Percentiles rank a stretch among this genome's conserved stretches.
These are phyloP conservation scores for Catostomus latipinnis DNA, from an alignment of 2,797 vertebrate species.

Conservation along the genomic window DNA sequence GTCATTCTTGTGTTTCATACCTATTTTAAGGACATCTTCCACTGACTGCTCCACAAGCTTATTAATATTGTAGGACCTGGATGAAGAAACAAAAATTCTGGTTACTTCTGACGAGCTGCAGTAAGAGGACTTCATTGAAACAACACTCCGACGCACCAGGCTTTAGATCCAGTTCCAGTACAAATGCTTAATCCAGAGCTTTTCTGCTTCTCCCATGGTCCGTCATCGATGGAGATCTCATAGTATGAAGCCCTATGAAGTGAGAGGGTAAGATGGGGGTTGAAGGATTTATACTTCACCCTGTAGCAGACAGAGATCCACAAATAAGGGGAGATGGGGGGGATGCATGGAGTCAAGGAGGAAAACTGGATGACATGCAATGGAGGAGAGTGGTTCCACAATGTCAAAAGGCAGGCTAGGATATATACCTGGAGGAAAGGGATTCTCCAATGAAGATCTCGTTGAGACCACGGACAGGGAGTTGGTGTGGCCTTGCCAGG, in stretches of 20 bases:
- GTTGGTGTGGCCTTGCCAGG: constrained; percentile 82
- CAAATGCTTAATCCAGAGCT: constrained; percentile 96
- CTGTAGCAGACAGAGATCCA: constrained; percentile 85
- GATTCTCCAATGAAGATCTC: constrained; percentile 99
- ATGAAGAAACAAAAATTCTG: neutral
- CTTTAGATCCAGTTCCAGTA: constrained; percentile 97
- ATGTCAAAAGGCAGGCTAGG: neutral
- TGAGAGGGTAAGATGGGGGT: constrained; percentile 88
- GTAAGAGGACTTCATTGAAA: neutral
- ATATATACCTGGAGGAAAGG: constrained; percentile 92
- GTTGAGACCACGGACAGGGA: constrained; percentile 92
- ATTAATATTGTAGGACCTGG: constrained; percentile 98
- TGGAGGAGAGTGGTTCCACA: constrained; percentile 41
- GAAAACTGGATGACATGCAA: constrained; percentile 24
- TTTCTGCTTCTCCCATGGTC: constrained; percentile 99
- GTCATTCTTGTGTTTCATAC: constrained; percentile 73
- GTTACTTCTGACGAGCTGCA: neutral
- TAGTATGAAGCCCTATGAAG: constrained; percentile 98
- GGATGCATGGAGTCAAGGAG: constrained; percentile 38
- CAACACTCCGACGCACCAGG: constrained; percentile 79
- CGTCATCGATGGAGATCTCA: constrained; percentile 97
- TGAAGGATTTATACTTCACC: constrained; percentile 83
- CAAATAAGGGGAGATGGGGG: constrained; percentile 67
- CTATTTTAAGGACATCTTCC: constrained; percentile 90
- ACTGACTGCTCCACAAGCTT: constrained; percentile 90